phyloP scores from a whole-genome alignment of 1,140 invertebrate species.

The Radopholus similis region DNA sequence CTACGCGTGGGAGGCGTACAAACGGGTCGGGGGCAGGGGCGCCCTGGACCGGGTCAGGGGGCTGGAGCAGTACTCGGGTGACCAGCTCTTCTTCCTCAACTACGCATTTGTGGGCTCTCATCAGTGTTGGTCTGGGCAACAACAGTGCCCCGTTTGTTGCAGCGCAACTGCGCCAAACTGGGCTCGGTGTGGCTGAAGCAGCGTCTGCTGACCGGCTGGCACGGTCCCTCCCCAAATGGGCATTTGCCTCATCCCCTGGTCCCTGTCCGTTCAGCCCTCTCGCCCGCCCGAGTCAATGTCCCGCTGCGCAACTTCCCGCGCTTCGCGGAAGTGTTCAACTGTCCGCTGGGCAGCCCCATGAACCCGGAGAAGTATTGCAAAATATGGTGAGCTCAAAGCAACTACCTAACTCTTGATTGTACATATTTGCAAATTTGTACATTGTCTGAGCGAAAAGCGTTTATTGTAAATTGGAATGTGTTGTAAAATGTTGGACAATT shows the following conservation, averaged over 20 bases:
- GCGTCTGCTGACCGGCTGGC: neutral
- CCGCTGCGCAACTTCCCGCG: neutral
- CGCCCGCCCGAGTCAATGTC: constrained; percentile 4
- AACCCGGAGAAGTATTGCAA: neutral
- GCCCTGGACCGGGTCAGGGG: neutral
- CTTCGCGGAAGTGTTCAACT: constrained; percentile 1
- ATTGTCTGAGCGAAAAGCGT: no score
- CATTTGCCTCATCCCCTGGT: no score
- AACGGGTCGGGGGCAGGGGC: neutral
- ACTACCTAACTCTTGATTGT: no score
- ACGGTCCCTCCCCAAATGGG: no score
- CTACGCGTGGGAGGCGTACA: neutral
- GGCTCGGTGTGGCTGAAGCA: neutral
- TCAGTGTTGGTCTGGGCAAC: neutral
- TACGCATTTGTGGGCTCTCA: neutral
- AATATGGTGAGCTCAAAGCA: constrained; percentile 1
- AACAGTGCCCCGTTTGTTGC: neutral
- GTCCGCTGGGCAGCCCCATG: neutral
- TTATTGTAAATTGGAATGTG: no score
- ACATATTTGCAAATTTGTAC: no score
- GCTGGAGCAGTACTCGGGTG: neutral
- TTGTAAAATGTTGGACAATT: no score
- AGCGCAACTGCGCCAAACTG: neutral
- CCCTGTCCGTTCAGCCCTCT: no score
- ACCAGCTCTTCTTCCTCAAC: neutral